Base-by-base conservation (phyloP, 2,888 invertebrate species). In the Keiferia lycopersicella region DNA sequence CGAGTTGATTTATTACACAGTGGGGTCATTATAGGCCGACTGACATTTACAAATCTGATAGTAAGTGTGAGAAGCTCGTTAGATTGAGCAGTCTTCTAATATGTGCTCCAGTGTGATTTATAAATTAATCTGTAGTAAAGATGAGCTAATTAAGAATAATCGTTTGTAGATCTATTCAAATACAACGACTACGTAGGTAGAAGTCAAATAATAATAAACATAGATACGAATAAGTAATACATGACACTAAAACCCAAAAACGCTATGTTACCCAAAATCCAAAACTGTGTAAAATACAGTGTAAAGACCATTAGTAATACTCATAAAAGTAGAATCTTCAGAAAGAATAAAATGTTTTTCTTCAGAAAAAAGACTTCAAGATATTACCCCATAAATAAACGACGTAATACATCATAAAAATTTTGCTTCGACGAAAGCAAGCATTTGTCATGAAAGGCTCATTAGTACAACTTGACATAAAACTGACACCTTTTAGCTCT, bases 381-480 rank as follows among this genome's bases (percentile, higher is more conserved):
- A 48, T 14, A 2, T 41, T 2, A 14, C 2, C 3, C 6, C 3
- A 14, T 14, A 41, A 41, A 41, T 41, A 41, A 41, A 41, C 41
- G 41, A 41, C n/a, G 41, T 51, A 1, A 11, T 51, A 51, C 20
- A 20, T 20, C 18, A 16, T 18, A 18, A 50, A 50, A 50, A 16
- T 16, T n/a, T 51, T 22, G 22, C 51, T 51, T 20, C 20, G 51
- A 22, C 51, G 20, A 11, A 18, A 41, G 11, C 20, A 51, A 22
- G 22, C 87, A 89, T 90, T 88, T 88, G 88, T 90, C 89, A 88
- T 86, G 1, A 34, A 34, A 34, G 3, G 77, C 82, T 89, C 88
- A 89, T 91, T 91, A 88, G 88, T 86, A 12, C 78, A 78, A 84
- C 84, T 79, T 87, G 88, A 90, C 88, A 86, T 87, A 83, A 87